phyloP scores from a whole-genome alignment of 2,113 vertebrate species.

The Crotalus horridus region DNA sequence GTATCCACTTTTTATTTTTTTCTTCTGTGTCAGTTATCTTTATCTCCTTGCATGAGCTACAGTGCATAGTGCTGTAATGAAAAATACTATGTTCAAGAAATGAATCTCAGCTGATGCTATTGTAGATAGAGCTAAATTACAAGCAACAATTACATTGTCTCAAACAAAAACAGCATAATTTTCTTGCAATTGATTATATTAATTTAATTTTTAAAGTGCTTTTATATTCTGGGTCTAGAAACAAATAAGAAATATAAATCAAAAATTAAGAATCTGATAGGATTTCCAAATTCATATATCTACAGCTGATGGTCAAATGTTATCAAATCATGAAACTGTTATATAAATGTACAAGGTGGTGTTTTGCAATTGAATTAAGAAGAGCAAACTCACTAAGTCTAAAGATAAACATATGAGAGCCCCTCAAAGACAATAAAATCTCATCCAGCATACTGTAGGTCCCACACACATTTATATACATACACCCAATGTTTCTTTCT shows the following conservation, averaged over 20 bases:
- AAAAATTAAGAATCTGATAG: neutral
- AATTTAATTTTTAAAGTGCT: neutral
- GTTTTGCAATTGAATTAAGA: neutral
- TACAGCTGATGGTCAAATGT: neutral
- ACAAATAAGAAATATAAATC: neutral
- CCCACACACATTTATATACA: neutral
- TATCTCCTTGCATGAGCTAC: slow-evolving; percentile 11
- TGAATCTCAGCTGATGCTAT: slow-evolving; percentile 2
- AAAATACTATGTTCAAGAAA: neutral
- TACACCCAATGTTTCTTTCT: neutral
- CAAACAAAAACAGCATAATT: neutral
- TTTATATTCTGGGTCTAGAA: neutral
- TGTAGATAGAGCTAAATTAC: neutral
- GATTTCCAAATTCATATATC: neutral
- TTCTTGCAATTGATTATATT: neutral
- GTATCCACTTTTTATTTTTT: slow-evolving; percentile 25
- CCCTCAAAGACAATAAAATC: neutral
- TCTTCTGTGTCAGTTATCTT: slow-evolving; percentile 42
- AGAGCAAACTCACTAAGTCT: neutral
- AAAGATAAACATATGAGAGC: neutral
- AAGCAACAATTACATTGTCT: neutral
- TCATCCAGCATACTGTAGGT: neutral
- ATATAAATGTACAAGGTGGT: neutral
- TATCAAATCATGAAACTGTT: neutral
- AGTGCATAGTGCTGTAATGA: slow-evolving; percentile 30